Conservation (phyloP, 2,888 invertebrate species). For the Drosophila putrida region DNA sequence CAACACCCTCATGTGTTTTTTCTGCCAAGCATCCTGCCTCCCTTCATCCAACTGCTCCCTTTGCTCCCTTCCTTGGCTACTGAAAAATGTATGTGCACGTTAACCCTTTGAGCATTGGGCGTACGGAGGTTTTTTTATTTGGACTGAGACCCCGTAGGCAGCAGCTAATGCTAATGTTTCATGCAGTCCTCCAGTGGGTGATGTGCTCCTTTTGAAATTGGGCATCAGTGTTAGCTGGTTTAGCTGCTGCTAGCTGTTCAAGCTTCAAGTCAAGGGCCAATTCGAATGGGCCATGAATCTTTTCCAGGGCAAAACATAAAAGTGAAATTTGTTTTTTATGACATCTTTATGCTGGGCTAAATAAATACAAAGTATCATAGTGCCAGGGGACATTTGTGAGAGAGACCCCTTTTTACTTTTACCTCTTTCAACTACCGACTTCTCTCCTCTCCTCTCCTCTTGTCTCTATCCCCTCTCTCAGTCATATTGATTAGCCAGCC, state of each 20-base stretch:
- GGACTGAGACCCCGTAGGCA: constrained; percentile 56
- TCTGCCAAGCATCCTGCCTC: constrained; percentile 1
- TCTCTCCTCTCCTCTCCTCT: neutral
- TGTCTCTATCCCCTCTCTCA: neutral
- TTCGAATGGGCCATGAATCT: constrained; percentile 75
- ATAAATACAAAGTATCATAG: constrained; percentile 80
- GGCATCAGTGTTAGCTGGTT: constrained; percentile 61
- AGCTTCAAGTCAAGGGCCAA: constrained; percentile 53
- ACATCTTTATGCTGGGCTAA: constrained; percentile 78
- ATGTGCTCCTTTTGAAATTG: constrained; percentile 66
- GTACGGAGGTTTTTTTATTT: neutral
- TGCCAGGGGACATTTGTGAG: constrained; percentile 70
- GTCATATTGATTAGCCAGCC: constrained; percentile 60
- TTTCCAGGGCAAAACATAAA: constrained; percentile 77
- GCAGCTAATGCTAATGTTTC: constrained; percentile 64
- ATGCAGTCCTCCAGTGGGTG: constrained; percentile 34
- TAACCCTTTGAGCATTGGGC: constrained; percentile 72
- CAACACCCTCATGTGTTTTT: constrained; percentile 18
- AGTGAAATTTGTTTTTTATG: constrained; percentile 83
- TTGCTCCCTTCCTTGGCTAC: constrained; percentile 14
- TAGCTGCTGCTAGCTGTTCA: too few relatives aligned
- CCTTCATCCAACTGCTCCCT: constrained; percentile 5
- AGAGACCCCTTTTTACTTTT: constrained; percentile 6
- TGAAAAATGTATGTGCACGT: constrained; percentile 70
- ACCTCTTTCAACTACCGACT: constrained; percentile 9